Evolutionary conservation across 2,888 invertebrate genomes (phyloP), one percentile per base, ranked within the genome.

Genomic region (Noctua janthe): DNA sequence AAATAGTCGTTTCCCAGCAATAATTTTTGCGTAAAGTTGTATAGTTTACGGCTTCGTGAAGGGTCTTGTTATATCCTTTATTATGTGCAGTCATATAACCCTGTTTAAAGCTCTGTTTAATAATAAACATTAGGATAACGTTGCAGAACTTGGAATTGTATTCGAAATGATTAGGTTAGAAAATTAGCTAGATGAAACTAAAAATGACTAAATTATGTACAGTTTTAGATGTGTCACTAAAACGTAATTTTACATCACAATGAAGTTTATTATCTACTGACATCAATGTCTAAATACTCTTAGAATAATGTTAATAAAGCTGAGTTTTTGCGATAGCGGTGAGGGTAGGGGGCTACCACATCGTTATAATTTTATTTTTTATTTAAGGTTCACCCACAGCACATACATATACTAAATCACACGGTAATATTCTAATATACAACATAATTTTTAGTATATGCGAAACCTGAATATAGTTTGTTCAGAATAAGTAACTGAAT

Each of bases 171-270:
- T 70, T 77, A 84, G 83, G 39, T 71, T 74, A 78, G 62, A 62
- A 10, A 72, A 67, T 51, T 84, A 71, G 83, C 86, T 84, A 86
- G 84, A 86, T 86, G 74, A 78, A 86, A 84, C 83, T 71, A 84
- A 84, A 84, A 64, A 83, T 23, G 1, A 74, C 43, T 43, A 74
- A 82, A 82, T 62, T 82, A 47, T 47, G 69, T 47, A n/a, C 39
- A 43, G 51, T 76, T 77, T 67, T 71, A 69, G 49, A 64, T 71
- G 54, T 82, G 78, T 83, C 74, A 74, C 87, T 20, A 54, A 64
- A 64, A 54, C 49, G 10, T 0, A 47, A 15, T 15, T 66, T 62
- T 54, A 15, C 10, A 29, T 81, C 47, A 81, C 69, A 47, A 47
- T 47, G 3, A 59, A 54, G 39, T 29, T 75, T 15, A 13, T 66